Base-by-base conservation (phyloP, 2,113 vertebrate species). In the Dasyurus viverrinus region DNA sequence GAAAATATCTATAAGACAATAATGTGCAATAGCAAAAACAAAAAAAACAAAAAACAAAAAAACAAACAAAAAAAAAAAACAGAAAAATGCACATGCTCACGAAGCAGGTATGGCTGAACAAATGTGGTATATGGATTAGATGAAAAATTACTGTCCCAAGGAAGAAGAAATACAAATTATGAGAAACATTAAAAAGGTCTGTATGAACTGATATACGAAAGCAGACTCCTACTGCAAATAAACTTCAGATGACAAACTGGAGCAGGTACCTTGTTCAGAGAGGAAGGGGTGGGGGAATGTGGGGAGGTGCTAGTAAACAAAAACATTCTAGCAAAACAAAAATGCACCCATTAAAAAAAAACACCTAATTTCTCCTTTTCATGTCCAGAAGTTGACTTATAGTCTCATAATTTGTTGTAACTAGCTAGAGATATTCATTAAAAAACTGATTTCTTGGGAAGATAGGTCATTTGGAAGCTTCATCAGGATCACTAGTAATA, bases 401-500 rank as follows among this genome's bases (percentile, higher is more conserved):
- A 30, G 55, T 57, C 10, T 57, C 10, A 55, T 55, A 55, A 55
- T 55, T 26, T 55, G 54, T 55, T 55, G 2, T 55, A 89, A 9
- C 4, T 91, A 2, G 94, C 91, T 50, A 94, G 42, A 93, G n/a
- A 22, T 4, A 95, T 90, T 94, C 92, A 95, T 30, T 94, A 90
- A 76, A 12, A 84, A 54, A 9, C 89, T 96, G 57, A 93, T 90
- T 76, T 19, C 30, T 84, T 54, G 26, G 93, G 46, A 93, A 93
- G 53, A 92, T 89, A 90, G 8, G 9, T 47, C 91, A 91, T 89
- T 52, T 93, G 36, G 3, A 96, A 1, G 22, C 22, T 96, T 94
- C 48, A 84, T 90, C 89, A 92, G 23, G 30, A 30, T 89, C 14
- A 54, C 46, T 8, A 94, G 54, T 46, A 96, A 27, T 92, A 50